Percentiles rank a stretch among this genome's conserved stretches.
Conservation (phyloP, 2,113 vertebrate genomes). For the Podocnemis expansa region DNA sequence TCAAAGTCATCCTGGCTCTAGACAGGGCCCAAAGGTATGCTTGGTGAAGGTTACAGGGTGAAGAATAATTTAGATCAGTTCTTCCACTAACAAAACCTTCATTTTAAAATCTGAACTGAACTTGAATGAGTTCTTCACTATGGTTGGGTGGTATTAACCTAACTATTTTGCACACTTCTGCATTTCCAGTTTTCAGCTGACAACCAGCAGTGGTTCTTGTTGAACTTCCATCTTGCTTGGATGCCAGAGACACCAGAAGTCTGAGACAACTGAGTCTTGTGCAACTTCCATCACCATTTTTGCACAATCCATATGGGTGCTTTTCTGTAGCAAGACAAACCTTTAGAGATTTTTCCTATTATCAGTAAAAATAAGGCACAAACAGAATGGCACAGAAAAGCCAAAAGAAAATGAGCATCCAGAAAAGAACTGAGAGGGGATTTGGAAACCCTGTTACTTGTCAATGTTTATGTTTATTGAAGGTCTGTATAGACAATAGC, state of each 20-base stretch:
- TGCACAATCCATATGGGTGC: no score
- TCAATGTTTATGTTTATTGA: neutral
- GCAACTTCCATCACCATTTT: neutral
- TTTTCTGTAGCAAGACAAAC: neutral
- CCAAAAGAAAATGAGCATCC: neutral
- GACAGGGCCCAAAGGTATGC: neutral
- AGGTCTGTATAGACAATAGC: neutral
- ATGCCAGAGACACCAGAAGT: neutral
- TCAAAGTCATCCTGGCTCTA: neutral
- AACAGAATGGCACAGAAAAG: neutral
- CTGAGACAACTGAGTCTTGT: rapidly evolving
- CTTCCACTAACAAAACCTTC: neutral
- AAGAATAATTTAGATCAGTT: neutral
- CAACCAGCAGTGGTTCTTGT: neutral
- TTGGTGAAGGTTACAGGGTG: neutral
- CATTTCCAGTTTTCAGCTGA: neutral
- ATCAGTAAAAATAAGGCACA: neutral
- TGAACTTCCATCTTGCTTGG: neutral
- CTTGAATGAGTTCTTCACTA: neutral
- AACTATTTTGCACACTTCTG: neutral
- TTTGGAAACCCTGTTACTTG: neutral
- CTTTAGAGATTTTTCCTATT: neutral
- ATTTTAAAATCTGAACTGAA: neutral
- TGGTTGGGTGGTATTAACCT: neutral
- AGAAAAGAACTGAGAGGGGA: neutral